Conservation (phyloP, 2,113 vertebrate genomes). For the Sardina pilchardus region DNA sequence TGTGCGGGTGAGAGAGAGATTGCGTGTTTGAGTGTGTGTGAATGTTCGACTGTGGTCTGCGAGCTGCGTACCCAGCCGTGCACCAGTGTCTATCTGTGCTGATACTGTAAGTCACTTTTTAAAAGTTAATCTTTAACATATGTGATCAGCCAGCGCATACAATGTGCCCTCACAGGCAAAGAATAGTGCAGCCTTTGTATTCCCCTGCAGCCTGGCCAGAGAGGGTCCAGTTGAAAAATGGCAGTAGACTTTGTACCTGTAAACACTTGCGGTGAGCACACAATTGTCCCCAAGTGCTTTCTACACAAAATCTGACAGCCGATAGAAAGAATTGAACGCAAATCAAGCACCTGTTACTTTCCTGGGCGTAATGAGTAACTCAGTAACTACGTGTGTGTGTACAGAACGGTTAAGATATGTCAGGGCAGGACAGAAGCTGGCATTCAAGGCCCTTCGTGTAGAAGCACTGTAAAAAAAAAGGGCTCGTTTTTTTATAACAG, state of each 20-base stretch:
- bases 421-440: conserved; percentile 28
- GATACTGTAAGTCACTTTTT: conserved; percentile 32
- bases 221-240: conserved; percentile 51
- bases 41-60: background rate
- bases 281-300: conserved; percentile 49
- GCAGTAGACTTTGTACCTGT: conserved; percentile 68
- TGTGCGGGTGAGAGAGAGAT: background rate
- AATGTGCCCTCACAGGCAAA: conserved; percentile 32
- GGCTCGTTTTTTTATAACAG: background rate
- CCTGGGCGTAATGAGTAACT: conserved; percentile 61
- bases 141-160: conserved; percentile 39
- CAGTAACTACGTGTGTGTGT: conserved; percentile 62
- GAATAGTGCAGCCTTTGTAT: conserved; percentile 59
- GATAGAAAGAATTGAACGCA: conserved; percentile 52
- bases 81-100: conserved; percentile 30
- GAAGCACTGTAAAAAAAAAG: conserved; percentile 14
- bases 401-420: conserved; percentile 50
- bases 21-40: background rate
- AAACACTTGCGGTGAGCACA: conserved; percentile 53
- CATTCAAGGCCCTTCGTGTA: conserved; percentile 33
- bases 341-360: conserved; percentile 70
- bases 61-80: background rate
- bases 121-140: conserved; percentile 56
- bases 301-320: conserved; percentile 43
- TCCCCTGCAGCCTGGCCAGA: conserved; percentile 30